A percentile compares a stretch with the other conserved stretches of the same genome.
phyloP scores from a whole-genome alignment of 2,888 invertebrate genomes.

The Calliphora vomitoria region DNA sequence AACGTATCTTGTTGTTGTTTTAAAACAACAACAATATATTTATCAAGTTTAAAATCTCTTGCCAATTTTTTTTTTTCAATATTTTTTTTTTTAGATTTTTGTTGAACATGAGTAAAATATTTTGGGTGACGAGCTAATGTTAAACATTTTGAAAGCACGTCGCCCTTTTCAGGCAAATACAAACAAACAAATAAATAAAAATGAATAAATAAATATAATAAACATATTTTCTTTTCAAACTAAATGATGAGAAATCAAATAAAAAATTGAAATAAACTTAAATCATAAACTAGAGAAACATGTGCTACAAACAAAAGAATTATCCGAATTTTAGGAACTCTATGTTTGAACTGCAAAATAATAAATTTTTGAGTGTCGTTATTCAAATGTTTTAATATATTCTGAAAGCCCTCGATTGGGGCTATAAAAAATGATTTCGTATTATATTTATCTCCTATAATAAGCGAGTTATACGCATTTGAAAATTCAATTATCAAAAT shows the following conservation, averaged over 20 bases:
- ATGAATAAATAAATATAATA: background rate
- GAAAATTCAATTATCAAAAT: no score
- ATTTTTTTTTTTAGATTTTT: constrained; percentile 32
- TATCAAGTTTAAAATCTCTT: constrained; percentile 55
- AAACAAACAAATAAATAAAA: background rate
- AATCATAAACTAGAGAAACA: constrained; percentile 1
- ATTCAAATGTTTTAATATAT: no score
- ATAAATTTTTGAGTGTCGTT: no score
- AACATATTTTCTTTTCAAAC: constrained; percentile 28
- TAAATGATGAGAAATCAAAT: constrained; percentile 6
- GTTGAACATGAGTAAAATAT: constrained; percentile 36
- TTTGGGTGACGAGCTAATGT: constrained; percentile 48
- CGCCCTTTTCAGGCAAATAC: constrained; percentile 17
- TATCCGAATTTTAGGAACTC: background rate
- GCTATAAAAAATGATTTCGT: no score
- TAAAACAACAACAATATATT: background rate
- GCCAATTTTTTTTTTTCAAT: constrained; percentile 47
- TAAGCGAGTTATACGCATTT: no score
- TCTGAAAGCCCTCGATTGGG: no score
- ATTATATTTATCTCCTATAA: no score
- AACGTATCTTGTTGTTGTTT: constrained; percentile 2
- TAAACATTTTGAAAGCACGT: constrained; percentile 46
- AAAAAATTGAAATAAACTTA: constrained; percentile 15
- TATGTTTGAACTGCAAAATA: background rate
- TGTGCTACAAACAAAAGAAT: background rate